These are phyloP conservation scores for Trachymyrmex cornetzi DNA, from an alignment of 1,140 invertebrate species.

Conservation along the genomic window DNA sequence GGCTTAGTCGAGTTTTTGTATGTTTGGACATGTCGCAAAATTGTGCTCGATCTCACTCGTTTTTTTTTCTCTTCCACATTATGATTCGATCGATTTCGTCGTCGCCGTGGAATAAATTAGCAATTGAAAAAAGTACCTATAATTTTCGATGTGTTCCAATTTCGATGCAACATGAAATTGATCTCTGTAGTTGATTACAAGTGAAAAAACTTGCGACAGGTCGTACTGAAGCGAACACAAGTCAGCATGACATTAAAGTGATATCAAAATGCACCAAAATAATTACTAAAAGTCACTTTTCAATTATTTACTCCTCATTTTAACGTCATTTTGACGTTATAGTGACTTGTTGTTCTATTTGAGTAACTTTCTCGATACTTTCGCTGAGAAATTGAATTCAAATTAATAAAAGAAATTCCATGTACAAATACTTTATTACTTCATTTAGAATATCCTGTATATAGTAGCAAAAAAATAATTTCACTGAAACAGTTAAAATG, in stretches of 20 bases:
- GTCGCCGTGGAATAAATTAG: neutral
- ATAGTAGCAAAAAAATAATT: neutral
- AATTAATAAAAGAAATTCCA: neutral
- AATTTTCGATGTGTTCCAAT: neutral
- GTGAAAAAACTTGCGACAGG: neutral
- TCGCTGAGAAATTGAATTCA: neutral
- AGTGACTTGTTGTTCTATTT: too few relatives aligned
- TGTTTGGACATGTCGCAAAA: conserved; percentile 34
- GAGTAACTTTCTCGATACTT: neutral
- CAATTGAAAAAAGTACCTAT: neutral
- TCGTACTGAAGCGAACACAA: too few relatives aligned
- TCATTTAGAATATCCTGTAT: neutral
- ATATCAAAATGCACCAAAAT: too few relatives aligned
- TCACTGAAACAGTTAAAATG: conserved; percentile 11
- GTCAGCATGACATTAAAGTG: too few relatives aligned
- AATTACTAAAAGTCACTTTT: too few relatives aligned
- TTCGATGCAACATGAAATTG: neutral
- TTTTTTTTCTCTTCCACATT: neutral
- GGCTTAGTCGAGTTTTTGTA: conserved; percentile 48
- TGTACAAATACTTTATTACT: neutral
- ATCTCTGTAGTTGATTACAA: neutral
- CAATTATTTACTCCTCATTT: too few relatives aligned
- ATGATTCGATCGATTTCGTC: neutral
- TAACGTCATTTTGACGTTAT: too few relatives aligned
- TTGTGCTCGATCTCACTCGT: neutral